These are phyloP conservation scores for Caracal caracal DNA, from an alignment of 2,113 vertebrate genomes.

Conservation along the genomic window DNA sequence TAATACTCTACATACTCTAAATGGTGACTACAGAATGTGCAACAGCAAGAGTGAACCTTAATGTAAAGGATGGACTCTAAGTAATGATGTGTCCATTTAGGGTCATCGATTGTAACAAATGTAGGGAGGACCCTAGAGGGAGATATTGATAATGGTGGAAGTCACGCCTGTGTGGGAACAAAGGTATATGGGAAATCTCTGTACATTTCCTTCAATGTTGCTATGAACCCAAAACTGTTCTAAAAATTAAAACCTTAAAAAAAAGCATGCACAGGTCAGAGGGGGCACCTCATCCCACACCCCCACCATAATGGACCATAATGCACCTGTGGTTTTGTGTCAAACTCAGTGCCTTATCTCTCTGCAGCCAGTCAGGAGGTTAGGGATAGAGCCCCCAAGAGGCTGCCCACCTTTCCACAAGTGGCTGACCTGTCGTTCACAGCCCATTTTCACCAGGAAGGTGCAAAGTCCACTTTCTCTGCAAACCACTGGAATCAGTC, in stretches of 20 bases:
- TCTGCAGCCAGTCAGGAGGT: background rate
- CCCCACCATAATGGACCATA: background rate
- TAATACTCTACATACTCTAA: background rate
- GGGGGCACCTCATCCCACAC: background rate
- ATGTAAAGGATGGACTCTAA: background rate
- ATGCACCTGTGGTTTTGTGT: background rate
- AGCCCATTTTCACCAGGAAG: background rate
- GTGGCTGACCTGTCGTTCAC: background rate
- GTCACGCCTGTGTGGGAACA: background rate
- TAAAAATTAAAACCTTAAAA: background rate
- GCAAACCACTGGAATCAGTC: background rate
- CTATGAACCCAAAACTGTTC: conserved; percentile 42
- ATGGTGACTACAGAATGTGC: background rate
- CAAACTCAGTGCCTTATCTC: background rate
- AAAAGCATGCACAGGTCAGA: background rate
- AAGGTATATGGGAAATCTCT: background rate
- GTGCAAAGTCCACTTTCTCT: background rate
- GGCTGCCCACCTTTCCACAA: background rate
- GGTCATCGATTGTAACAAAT: background rate
- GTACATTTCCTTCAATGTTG: background rate
- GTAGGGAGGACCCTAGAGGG: background rate
- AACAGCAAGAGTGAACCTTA: background rate
- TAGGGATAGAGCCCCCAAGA: background rate
- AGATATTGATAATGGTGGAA: background rate
- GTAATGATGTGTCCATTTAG: background rate